Conservation (phyloP, 2,888 invertebrate species). For the Perithous albicinctus region DNA sequence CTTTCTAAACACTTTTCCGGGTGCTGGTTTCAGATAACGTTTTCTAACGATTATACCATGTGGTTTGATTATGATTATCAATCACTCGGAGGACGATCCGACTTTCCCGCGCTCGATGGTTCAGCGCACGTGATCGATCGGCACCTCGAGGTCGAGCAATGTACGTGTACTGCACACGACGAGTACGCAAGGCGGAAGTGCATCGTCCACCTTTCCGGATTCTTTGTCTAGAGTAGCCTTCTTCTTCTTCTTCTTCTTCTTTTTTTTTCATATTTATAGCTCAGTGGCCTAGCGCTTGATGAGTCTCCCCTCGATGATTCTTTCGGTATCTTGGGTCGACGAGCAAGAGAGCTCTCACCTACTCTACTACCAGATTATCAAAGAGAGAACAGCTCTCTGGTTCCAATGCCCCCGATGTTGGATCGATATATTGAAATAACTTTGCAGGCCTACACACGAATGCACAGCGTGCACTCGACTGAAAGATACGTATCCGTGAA, state of each 20-base stretch:
- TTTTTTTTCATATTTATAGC: constrained; percentile 51
- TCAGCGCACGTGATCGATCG: constrained; percentile 1
- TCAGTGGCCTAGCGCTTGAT: constrained; percentile 14
- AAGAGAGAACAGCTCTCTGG: constrained; percentile 24
- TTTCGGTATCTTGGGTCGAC: constrained; percentile 41
- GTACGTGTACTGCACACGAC: not conserved
- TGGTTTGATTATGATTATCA: constrained; percentile 40
- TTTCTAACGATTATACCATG: constrained; percentile 40
- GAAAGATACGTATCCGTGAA: not conserved
- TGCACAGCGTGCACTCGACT: not conserved
- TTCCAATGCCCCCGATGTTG: constrained; percentile 16
- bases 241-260: not conserved
- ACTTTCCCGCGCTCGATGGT: constrained; percentile 37
- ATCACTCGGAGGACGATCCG: not conserved
- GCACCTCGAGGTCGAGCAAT: constrained; percentile 42
- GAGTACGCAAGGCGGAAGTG: constrained; percentile 34
- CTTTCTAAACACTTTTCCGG: constrained; percentile 23
- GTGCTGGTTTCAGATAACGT: not conserved
- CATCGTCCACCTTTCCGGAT: constrained; percentile 53
- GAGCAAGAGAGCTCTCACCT: constrained; percentile 44
- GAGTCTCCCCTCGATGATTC: constrained; percentile 21
- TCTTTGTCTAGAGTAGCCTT: constrained; percentile 44
- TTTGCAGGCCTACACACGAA: constrained; percentile 11
- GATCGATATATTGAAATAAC: constrained; percentile 54
- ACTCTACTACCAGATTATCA: constrained; percentile 22